Evolutionary conservation across 1,140 invertebrate genomes (phyloP).

Genomic region (Charaxes varanes): DNA sequence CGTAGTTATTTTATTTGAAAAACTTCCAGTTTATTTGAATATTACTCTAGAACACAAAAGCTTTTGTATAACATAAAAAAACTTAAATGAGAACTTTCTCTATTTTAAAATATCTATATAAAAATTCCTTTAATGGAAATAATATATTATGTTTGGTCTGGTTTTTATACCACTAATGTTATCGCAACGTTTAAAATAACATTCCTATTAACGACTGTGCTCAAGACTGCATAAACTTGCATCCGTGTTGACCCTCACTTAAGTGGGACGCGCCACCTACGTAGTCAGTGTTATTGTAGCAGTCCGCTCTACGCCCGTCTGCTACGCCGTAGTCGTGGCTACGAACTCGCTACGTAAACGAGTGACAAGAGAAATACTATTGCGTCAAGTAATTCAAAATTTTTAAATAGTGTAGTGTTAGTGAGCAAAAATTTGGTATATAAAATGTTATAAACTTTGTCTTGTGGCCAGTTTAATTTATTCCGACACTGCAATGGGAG

Average conservation of each 20-base stretch:
- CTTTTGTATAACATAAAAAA: no score
- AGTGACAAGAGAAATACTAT: slow-evolving; percentile 1
- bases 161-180: no score
- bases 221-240: slow-evolving; percentile 1
- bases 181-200: no score
- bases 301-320: slow-evolving; percentile 2
- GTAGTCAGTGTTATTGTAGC: slow-evolving; percentile 13
- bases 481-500: slow-evolving; percentile 3
- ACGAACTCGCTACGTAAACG: slow-evolving; percentile 11
- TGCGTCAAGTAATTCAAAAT: slow-evolving; percentile 3
- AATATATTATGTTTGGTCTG: no score
- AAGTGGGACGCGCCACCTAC: slow-evolving; percentile 12
- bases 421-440: neutral
- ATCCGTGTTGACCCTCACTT: neutral
- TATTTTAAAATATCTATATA: no score
- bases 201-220: no score
- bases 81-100: no score
- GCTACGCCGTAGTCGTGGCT: slow-evolving; percentile 11
- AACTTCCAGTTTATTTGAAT: no score
- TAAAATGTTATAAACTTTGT: neutral
- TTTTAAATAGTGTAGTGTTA: neutral
- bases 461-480: neutral
- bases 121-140: no score
- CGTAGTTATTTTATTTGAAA: no score
- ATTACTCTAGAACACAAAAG: no score